These are phyloP conservation scores for Hemithea aestivaria DNA, from an alignment of 2,888 invertebrate genomes.

Conservation along the genomic window DNA sequence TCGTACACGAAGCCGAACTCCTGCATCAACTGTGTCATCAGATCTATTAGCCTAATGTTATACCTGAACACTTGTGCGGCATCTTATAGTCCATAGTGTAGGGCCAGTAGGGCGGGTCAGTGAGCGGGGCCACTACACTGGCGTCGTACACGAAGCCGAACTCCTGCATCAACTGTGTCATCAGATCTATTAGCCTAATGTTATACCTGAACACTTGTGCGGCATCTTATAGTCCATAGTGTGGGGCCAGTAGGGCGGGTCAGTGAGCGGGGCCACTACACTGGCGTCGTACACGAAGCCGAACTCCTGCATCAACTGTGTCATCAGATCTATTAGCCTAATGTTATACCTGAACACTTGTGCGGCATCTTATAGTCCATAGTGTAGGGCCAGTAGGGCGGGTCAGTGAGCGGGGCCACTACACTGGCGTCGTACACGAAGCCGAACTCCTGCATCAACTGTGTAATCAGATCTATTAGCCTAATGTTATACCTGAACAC, in stretches of 20 bases:
- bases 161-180: slow-evolving; percentile 95
- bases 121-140: slow-evolving; percentile 87
- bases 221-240: slow-evolving; percentile 92
- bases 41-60: too few relatives aligned
- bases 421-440: slow-evolving; percentile 94
- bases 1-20: slow-evolving; percentile 95
- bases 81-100: slow-evolving; percentile 92
- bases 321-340: too few relatives aligned
- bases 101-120: slow-evolving; percentile 92
- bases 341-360: slow-evolving; percentile 82
- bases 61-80: slow-evolving; percentile 86
- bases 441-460: slow-evolving; percentile 95
- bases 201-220: slow-evolving; percentile 84
- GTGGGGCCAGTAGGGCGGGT: slow-evolving; percentile 94
- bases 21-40: slow-evolving; percentile 95
- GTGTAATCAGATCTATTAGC: too few relatives aligned
- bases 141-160: slow-evolving; percentile 95
- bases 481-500: slow-evolving; percentile 82
- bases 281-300: slow-evolving; percentile 95
- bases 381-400: slow-evolving; percentile 95
- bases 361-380: slow-evolving; percentile 92
- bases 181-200: too few relatives aligned
- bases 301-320: slow-evolving; percentile 95
- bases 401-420: slow-evolving; percentile 85
- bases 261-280: slow-evolving; percentile 85